phyloP scores from a whole-genome alignment of 2,888 invertebrate genomes.

The Serripes groenlandicus region DNA sequence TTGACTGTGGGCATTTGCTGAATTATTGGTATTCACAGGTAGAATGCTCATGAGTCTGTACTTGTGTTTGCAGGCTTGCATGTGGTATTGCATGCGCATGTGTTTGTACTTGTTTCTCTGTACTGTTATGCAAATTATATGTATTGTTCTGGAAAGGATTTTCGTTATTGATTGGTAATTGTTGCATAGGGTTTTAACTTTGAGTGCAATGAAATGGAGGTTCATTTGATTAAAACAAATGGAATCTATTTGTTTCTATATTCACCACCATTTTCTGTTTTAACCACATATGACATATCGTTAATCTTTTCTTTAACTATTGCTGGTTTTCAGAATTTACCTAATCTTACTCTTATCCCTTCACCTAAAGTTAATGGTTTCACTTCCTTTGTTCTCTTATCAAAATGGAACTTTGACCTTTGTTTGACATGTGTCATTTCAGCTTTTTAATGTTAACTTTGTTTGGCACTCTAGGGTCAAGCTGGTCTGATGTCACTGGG shows the following conservation, averaged over 20 bases:
- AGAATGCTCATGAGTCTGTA: too few relatives aligned
- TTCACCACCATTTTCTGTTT: background rate
- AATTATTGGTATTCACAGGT: slow-evolving; percentile 1
- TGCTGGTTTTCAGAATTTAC: slow-evolving; percentile 8
- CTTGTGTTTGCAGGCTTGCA: too few relatives aligned
- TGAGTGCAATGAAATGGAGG: background rate
- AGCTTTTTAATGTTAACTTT: background rate
- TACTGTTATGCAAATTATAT: background rate
- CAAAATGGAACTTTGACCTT: slow-evolving; percentile 10
- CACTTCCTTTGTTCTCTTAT: background rate
- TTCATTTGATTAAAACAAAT: background rate
- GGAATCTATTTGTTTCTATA: slow-evolving; percentile 7
- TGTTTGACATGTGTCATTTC: slow-evolving; percentile 3
- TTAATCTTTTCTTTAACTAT: background rate
- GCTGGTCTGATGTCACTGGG: slow-evolving; percentile 15
- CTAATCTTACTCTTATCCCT: slow-evolving; percentile 2
- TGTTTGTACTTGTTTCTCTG: background rate
- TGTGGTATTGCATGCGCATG: too few relatives aligned
- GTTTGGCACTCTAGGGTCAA: slow-evolving; percentile 2
- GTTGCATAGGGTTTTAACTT: background rate
- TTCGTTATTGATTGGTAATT: background rate
- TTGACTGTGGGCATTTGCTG: background rate
- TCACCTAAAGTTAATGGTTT: background rate
- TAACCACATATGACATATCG: background rate
- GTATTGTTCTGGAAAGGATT: background rate